Evolutionary conservation across 2,113 vertebrate genomes (phyloP), one percentile per base, ranked within the genome.

Genomic region (Cynopterus brachyotis): DNA sequence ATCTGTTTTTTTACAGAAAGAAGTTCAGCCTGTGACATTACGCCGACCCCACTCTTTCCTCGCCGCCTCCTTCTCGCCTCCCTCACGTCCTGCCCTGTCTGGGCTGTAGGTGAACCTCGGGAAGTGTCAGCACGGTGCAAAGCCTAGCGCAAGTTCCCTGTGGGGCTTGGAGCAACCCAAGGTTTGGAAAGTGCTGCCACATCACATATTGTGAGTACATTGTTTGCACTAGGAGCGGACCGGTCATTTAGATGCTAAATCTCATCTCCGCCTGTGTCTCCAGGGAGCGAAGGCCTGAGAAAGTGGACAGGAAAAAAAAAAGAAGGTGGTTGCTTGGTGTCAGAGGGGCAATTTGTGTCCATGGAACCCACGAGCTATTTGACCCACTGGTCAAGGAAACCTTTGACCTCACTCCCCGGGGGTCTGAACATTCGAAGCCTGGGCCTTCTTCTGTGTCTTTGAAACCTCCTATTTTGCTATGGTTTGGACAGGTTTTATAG

Each of bases 161-260:
- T 20, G 28, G 15, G 28, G 10, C 9, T n/a, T 0, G 0, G 20
- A 32, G 75, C 12, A 3, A 3, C 73, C 30, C 28, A 1, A 13
- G 9, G 26, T 42, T 40, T 47, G 28, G 55, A 2, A 20, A 59
- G 60, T 12, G 22, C 64, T 15, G 24, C 32, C 24, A 24, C 45
- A 11, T 8, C 2, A 0, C 1, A 0, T 5, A 24, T 2, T 1
- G 9, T 28, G 2, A 11, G 26, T 1, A 15, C 9, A 0, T 32
- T 53, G 57, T 60, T 66, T 69, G 57, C 37, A 22, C 11, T 20
- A 6, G n/a, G 67, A 32, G 35, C 24, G 3, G 9, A 13, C 0
- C 0, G 19, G 87, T 60, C 37, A 11, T 57, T 92, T 32, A 47
- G 88, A 70, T 30, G 42, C 45, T 82, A 45, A 66, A 20, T 9